Evolutionary conservation across 2,797 vertebrate species (phyloP), one percentile per base, ranked within the genome.

Genomic region (Chloroceryle inda): DNA sequence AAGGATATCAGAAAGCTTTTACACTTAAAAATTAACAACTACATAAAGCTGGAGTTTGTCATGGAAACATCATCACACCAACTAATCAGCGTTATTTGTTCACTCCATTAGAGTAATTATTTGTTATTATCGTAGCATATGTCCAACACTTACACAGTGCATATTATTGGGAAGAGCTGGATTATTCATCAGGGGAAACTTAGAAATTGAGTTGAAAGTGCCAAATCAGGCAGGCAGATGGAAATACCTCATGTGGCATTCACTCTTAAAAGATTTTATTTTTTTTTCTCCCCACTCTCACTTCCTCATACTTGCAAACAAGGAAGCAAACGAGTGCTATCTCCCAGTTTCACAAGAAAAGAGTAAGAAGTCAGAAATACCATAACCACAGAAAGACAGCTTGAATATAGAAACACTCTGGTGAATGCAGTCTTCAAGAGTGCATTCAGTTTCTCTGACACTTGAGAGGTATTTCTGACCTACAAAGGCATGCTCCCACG

Each of bases 221-320:
- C 40, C 52, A 82, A 5, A 88, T 74, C 67, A 85, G 77, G 52
- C 62, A 72, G 52, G 27, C 78, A 94, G 64, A 91, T 75, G 74
- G 59, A 81, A 73, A 92, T 76, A 50, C 42, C 76, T 91, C 68
- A 84, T 53, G 62, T 22, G 15, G 33, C 38, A 55, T 82, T 79
- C 74, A 29, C 20, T 74, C 16, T 90, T 71, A 42, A 73, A 81
- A 88, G 0, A 44, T 37, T 66, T 55, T 56, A 37, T 37, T 89
- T 88, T 62, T 82, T 81, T 47, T 47, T 15, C 14, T 15, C 40
- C 40, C 50, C 15, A 2, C 44, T 86, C 73, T 84, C 82, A 75
- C 83, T 97, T 97, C 85, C 83, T 88, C 80, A 22, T 85, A 27
- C 15, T 35, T 24, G 22, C 74, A 85, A 91, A 88, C 55, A 88